Conservation (phyloP, 2,113 vertebrate genomes). For the Cyphotilapia sp. region DNA sequence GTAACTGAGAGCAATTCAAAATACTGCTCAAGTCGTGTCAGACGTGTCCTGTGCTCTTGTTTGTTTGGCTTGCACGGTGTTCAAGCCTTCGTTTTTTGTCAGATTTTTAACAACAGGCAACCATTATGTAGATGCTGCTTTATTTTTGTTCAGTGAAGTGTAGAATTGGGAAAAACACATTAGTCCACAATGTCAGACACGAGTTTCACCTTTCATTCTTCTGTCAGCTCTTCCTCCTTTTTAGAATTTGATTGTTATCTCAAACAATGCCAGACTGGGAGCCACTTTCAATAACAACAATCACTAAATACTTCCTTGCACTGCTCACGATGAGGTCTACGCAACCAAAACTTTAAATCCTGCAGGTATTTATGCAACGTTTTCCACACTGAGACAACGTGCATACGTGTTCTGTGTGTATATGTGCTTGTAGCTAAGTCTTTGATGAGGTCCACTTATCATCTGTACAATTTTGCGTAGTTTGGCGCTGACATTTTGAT, state of each 20-base stretch:
- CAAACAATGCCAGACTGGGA: background rate
- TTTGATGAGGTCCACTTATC: constrained; percentile 6
- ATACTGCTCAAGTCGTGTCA: background rate
- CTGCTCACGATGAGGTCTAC: background rate
- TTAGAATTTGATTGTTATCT: background rate
- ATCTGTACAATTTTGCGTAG: background rate
- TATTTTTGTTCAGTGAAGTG: background rate
- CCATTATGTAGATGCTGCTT: background rate
- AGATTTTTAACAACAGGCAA: background rate
- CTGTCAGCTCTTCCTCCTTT: background rate
- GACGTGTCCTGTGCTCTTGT: background rate
- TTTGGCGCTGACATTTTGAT: constrained; percentile 19
- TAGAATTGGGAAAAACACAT: background rate
- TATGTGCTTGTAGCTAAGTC: background rate
- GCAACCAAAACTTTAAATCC: background rate
- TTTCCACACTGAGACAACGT: background rate
- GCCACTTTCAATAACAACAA: background rate
- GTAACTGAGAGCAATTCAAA: background rate
- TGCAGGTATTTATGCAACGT: constrained; percentile 18
- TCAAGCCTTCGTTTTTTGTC: background rate
- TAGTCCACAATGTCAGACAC: background rate
- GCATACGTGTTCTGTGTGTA: background rate
- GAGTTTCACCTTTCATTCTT: background rate
- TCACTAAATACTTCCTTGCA: background rate
- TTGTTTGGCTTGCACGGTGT: background rate